phyloP scores from a whole-genome alignment of 2,113 vertebrate genomes.

The Chionomys nivalis region DNA sequence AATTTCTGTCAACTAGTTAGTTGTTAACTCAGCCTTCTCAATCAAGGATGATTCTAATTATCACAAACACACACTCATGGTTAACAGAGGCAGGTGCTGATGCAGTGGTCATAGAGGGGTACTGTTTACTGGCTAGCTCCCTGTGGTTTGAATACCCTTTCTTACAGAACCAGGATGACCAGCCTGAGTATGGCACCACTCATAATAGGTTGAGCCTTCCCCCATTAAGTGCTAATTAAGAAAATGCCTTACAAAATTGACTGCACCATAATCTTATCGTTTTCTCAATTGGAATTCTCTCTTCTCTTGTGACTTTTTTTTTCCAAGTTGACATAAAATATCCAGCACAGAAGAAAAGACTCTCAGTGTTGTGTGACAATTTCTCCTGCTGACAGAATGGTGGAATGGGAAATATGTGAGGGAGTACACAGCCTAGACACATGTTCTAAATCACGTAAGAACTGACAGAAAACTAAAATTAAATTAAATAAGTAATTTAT shows the following conservation, averaged over 20 bases:
- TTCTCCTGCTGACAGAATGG: fast-evolving
- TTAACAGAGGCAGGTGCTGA: too few species aligned
- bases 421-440: background rate
- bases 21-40: too few species aligned
- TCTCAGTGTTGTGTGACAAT: background rate
- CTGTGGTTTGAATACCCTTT: too few species aligned
- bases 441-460: fast-evolving
- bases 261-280: background rate
- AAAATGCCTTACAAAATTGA: background rate
- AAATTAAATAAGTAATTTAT: background rate
- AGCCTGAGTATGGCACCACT: too few species aligned
- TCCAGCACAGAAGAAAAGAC: background rate
- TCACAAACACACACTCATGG: too few species aligned
- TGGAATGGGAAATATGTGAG: fast-evolving
- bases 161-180: too few species aligned
- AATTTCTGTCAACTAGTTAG: too few species aligned
- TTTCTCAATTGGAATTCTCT: background rate
- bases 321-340: background rate
- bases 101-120: too few species aligned
- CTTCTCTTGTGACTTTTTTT: background rate
- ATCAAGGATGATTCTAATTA: too few species aligned
- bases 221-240: background rate
- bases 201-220: background rate
- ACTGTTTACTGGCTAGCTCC: too few species aligned
- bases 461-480: background rate